phyloP scores from a whole-genome alignment of 2,797 vertebrate genomes.

The Vespertilio murinus region DNA sequence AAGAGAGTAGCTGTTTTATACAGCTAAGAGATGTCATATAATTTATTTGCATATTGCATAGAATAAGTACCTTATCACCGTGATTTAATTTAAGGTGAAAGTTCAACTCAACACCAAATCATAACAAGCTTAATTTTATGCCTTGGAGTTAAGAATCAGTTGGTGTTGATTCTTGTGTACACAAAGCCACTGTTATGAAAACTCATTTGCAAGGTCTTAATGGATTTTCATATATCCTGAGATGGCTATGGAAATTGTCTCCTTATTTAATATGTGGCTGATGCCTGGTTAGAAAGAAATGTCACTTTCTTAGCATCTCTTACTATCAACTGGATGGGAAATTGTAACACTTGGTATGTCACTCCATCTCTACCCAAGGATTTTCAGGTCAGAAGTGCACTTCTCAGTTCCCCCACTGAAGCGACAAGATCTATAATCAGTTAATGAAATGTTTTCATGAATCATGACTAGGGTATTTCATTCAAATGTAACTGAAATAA shows the following conservation, averaged over 20 bases:
- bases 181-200: conserved; percentile 25
- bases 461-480: conserved; percentile 66
- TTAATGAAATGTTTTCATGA: conserved; percentile 76
- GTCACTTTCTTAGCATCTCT: conserved; percentile 15
- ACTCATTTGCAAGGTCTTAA: conserved; percentile 31
- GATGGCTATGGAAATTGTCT: conserved; percentile 34
- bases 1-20: not conserved
- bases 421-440: conserved; percentile 66
- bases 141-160: conserved; percentile 5
- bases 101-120: not conserved
- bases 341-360: not conserved
- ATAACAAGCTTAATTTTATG: conserved; percentile 18
- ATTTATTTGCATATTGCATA: not conserved
- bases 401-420: conserved; percentile 15
- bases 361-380: not conserved
- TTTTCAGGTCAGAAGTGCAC: conserved; percentile 59
- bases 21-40: not conserved
- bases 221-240: conserved; percentile 17
- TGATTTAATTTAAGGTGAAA: conserved; percentile 53
- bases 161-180: not conserved
- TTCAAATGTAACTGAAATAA: conserved; percentile 62
- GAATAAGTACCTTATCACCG: not conserved
- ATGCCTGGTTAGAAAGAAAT: conserved; percentile 12
- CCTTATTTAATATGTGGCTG: conserved; percentile 7
- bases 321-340: not conserved